Conservation (phyloP, 2,113 vertebrate genomes). For the Cacatua alba region DNA sequence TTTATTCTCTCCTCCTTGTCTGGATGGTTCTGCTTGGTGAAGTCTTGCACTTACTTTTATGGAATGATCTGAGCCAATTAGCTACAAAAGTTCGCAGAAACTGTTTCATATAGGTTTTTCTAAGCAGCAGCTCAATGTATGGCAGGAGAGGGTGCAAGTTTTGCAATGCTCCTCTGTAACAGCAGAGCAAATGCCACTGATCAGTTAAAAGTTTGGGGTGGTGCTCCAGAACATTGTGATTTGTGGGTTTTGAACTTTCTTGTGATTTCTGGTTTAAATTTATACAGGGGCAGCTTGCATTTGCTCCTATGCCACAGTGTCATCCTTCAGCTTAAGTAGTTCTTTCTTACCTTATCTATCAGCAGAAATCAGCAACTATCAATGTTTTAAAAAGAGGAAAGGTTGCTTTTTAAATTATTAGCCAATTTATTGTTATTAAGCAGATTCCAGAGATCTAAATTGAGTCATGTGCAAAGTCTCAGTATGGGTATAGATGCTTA, state of each 20-base stretch:
- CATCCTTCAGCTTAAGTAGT: background rate
- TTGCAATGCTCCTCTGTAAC: background rate
- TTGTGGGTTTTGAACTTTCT: background rate
- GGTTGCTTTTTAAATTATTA: background rate
- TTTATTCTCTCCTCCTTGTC: background rate
- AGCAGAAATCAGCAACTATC: background rate
- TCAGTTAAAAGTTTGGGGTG: background rate
- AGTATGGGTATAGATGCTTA: background rate
- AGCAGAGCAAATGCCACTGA: background rate
- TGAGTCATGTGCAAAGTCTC: background rate
- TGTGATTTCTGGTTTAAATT: background rate
- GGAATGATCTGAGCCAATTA: background rate
- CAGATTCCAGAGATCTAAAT: background rate
- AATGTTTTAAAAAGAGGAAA: background rate
- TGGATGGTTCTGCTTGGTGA: background rate
- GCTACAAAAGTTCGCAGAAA: background rate
- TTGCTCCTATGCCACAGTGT: background rate
- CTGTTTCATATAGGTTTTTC: background rate
- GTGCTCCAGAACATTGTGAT: background rate
- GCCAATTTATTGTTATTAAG: background rate
- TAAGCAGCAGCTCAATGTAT: background rate
- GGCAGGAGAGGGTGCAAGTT: background rate
- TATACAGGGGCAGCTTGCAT: background rate
- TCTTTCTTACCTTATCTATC: background rate
- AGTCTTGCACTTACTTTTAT: background rate